Percentiles rank a stretch among this genome's conserved stretches.
Conservation (phyloP, 2,113 vertebrate species). For the Chaetorhynchus papuensis region DNA sequence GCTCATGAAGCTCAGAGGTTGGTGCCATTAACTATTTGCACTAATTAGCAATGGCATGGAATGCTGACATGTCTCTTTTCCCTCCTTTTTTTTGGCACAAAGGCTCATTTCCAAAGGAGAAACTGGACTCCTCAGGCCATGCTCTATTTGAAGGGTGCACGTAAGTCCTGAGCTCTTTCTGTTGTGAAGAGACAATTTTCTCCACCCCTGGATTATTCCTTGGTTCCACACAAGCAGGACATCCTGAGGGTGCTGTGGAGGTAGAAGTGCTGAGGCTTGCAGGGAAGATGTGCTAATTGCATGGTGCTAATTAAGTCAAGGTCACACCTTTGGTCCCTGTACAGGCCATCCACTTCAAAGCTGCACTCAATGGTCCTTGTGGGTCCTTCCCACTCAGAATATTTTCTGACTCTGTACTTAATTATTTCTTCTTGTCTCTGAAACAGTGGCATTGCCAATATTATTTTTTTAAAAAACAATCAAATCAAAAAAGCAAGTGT, state of each 20-base stretch:
- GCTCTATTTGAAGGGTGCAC: conserved; percentile 93
- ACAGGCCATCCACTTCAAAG: not conserved
- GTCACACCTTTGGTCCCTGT: not conserved
- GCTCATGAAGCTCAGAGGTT: not conserved
- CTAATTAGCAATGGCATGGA: not conserved
- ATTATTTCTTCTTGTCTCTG: not conserved
- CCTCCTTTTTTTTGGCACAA: not conserved
- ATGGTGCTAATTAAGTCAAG: not conserved
- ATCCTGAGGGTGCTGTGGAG: not conserved
- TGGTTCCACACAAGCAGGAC: not conserved
- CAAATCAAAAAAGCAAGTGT: not conserved
- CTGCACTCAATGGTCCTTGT: not conserved
- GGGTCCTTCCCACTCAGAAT: not conserved
- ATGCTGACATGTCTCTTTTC: not conserved
- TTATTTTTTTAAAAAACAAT: not conserved
- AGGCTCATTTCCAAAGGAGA: conserved; percentile 84
- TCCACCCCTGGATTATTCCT: not conserved
- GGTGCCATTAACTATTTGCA: not conserved
- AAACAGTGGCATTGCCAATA: not conserved
- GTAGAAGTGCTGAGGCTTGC: not conserved
- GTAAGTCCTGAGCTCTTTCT: conserved; percentile 71
- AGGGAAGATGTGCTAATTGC: not conserved
- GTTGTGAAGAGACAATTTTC: not conserved
- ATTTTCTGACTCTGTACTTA: not conserved
- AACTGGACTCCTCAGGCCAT: conserved; percentile 98